These are phyloP conservation scores for Macrosiphum euphorbiae DNA, from an alignment of 2,888 invertebrate species.

Conservation along the genomic window DNA sequence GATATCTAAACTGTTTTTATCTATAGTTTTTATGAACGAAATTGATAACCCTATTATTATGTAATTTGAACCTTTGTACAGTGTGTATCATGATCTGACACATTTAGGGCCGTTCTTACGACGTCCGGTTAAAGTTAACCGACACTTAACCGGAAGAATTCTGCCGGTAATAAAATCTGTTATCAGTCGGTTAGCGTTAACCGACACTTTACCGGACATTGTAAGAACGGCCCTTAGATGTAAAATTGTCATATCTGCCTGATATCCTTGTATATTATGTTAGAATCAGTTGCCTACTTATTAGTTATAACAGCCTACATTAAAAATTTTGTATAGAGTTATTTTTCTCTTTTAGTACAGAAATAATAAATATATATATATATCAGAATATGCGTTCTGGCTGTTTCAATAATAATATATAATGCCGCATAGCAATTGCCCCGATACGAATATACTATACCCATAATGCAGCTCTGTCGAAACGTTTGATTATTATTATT, in stretches of 20 bases:
- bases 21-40: not conserved
- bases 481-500: not conserved
- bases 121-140: no score
- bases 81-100: not conserved
- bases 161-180: no score
- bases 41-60: not conserved
- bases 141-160: no score
- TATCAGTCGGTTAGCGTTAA: no score
- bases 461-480: not conserved
- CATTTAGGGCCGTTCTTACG: no score
- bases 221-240: no score
- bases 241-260: not conserved
- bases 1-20: not conserved
- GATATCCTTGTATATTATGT: not conserved
- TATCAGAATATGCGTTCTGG: not conserved
- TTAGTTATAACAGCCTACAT: not conserved
- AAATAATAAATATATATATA: not conserved
- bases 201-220: no score
- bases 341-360: not conserved
- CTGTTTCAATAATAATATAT: not conserved
- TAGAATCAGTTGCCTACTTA: not conserved
- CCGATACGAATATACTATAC: not conserved
- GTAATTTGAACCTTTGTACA: not conserved
- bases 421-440: not conserved
- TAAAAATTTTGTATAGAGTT: not conserved